Percentiles rank a stretch among this genome's conserved stretches.
phyloP scores from a whole-genome alignment of 2,797 vertebrate genomes.

The Nyctibius grandis region DNA sequence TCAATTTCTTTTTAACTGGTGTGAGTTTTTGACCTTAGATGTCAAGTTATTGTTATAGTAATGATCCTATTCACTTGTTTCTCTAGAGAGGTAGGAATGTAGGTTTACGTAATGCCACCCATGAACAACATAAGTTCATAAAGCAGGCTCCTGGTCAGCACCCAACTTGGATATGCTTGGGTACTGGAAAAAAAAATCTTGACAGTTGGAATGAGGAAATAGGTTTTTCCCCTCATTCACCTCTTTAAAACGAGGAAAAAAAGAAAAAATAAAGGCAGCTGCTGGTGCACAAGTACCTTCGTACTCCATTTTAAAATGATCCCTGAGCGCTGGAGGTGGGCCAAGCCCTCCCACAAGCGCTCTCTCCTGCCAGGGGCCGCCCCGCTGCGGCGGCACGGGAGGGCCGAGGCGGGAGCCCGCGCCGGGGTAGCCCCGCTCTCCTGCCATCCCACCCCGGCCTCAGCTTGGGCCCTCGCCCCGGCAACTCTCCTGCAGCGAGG shows the following conservation, averaged over 20 bases:
- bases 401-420: too few species aligned
- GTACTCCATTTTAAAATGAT: too few species aligned
- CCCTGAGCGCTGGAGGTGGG: too few species aligned
- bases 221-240: background rate
- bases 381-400: too few species aligned
- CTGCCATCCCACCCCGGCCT: background rate
- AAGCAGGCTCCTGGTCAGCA: background rate
- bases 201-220: background rate
- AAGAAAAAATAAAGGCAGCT: background rate
- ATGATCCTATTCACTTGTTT: rapidly evolving
- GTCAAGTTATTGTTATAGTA: too few species aligned
- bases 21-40: background rate
- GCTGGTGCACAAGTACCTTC: background rate
- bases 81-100: rapidly evolving
- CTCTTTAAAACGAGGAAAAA: background rate
- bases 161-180: background rate
- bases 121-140: background rate
- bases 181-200: background rate
- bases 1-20: background rate
- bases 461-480: background rate
- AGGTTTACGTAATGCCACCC: too few species aligned
- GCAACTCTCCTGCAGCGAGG: too few species aligned
- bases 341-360: too few species aligned
- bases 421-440: background rate
- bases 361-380: background rate